Evolutionary conservation across 1,140 invertebrate species (phyloP), one percentile per base, ranked within the genome.

Genomic region (Galleria mellonella): DNA sequence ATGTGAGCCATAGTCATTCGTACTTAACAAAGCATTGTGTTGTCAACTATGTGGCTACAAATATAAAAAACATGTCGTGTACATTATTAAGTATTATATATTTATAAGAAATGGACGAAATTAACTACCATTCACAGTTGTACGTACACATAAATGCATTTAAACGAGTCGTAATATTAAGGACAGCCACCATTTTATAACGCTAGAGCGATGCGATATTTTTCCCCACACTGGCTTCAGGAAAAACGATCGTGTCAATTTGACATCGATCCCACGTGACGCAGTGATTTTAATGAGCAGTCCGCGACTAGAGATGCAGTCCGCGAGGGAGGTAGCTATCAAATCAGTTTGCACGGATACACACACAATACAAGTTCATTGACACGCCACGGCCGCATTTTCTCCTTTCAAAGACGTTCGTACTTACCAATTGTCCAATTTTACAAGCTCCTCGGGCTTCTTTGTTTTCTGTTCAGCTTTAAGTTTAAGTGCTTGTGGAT

Each of bases 341-440:
- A 84, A 87, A 86, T 87, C 85, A 88, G 81, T 88, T 88, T 87
- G 82, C 83, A 87, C 83, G 77, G 82, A 83, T 84, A 87, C 83
- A 87, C 83, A 85, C 83, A 85, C 84, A 87, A 87, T 87, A 83
- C 83, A 87, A 87, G 84, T 87, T 87, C 84, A 87, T 87, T 87
- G 84, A 87, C 84, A 87, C 84, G 82, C 82, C 79, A 85, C 82
- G 82, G 82, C 78, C 82, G 82, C 82, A 82, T 85, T 85, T 85
- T 85, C 82, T 85, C 82, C 74, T 73, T 67, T 62, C 63, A 79
- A 79, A 83, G 75, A 73, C 75, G 71, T 82, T 73, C 57, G 62
- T 56, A 93, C 93, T 94, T 89, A 96, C 95, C 96, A 97, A 79
- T 95, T 94, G 87, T 97, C 96, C 83, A 97, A 88, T 87, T 96